Percentiles rank a stretch among this genome's conserved stretches.
Evolutionary conservation across 2,113 vertebrate species (phyloP).

Genomic region (Menura novaehollandiae): DNA sequence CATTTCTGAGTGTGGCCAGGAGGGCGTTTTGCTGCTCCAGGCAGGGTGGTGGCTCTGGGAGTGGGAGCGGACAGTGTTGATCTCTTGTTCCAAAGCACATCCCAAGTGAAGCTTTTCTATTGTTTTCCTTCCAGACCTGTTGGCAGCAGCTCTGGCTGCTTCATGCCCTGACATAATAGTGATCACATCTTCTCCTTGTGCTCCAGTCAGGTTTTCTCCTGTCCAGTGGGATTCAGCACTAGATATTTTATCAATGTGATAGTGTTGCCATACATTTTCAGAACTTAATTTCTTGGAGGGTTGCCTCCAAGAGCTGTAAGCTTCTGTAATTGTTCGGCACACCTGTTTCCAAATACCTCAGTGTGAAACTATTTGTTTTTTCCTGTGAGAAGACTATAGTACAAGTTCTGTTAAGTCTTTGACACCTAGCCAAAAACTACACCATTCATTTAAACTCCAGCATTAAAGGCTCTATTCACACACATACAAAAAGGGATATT

Average conservation of each 20-base stretch:
- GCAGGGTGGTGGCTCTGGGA: neutral
- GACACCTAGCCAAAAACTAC: conserved; percentile 75
- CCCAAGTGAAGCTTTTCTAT: neutral
- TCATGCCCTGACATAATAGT: neutral
- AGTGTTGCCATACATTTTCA: conserved; percentile 46
- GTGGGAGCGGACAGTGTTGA: neutral
- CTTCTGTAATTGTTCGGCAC: conserved; percentile 71
- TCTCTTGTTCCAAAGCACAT: neutral
- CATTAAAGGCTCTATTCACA: conserved; percentile 75
- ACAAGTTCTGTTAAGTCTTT: conserved; percentile 72
- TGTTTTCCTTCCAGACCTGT: neutral
- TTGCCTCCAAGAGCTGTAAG: conserved; percentile 63
- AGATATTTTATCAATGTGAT: conserved; percentile 65
- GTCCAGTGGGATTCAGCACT: neutral
- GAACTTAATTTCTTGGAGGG: conserved; percentile 63
- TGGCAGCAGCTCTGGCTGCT: neutral
- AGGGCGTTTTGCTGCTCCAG: accelerated
- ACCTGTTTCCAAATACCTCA: conserved; percentile 79
- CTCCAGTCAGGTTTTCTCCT: conserved; percentile 19
- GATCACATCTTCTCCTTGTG: conserved; percentile 7
- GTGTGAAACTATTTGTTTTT: conserved; percentile 79
- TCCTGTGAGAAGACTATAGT: conserved; percentile 71
- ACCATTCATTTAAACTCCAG: conserved; percentile 70
- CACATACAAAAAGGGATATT: conserved; percentile 27
- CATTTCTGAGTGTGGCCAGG: neutral